These are phyloP conservation scores for Delia radicum DNA, from an alignment of 1,140 invertebrate species.

Conservation along the genomic window DNA sequence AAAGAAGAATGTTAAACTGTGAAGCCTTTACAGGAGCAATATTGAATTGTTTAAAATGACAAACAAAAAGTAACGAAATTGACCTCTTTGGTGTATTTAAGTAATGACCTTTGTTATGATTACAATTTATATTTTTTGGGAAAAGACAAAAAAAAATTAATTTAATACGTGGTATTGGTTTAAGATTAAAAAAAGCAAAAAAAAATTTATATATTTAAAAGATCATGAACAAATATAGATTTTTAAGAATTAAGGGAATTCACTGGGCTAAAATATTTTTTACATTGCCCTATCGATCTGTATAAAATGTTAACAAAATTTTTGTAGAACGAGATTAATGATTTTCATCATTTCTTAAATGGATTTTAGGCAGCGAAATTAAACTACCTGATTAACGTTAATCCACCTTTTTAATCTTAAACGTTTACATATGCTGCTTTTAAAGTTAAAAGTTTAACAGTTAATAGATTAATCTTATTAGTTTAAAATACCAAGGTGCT, in stretches of 20 bases:
- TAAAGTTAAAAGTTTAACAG: no score
- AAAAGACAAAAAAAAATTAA: no score
- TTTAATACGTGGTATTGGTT: neutral
- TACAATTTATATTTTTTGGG: neutral
- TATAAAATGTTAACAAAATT: no score
- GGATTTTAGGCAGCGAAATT: no score
- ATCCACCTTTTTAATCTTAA: no score
- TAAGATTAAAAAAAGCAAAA: no score
- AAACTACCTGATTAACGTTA: no score
- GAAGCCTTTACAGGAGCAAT: neutral
- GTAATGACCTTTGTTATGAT: neutral
- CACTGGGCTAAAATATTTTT: neutral
- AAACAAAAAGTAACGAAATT: neutral
- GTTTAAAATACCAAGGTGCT: no score
- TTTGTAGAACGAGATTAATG: no score
- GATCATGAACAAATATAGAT: neutral
- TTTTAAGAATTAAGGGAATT: neutral
- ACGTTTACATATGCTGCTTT: no score
- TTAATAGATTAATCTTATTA: no score
- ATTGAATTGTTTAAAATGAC: neutral
- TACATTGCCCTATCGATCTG: neutral
- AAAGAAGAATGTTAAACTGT: neutral
- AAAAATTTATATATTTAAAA: neutral
- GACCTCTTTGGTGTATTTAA: neutral
- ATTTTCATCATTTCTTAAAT: no score